Conservation (phyloP, 2,888 invertebrate species). For the Eristalis pertinax region DNA sequence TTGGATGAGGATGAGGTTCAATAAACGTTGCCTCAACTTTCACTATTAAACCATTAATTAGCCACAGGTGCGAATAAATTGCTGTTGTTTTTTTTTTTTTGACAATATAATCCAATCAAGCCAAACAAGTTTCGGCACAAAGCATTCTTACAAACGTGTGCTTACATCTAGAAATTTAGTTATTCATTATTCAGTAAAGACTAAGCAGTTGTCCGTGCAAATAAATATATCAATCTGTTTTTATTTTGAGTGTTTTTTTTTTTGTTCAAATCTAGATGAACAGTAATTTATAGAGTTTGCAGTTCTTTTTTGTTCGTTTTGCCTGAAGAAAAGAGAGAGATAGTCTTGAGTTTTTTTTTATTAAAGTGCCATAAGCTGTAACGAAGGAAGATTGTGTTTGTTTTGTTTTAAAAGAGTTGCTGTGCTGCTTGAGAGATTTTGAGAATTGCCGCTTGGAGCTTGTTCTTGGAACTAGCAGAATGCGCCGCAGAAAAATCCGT, state of each 20-base stretch:
- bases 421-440: not conserved
- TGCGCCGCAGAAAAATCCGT: constrained; percentile 77
- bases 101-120: not conserved
- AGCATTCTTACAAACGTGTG: not conserved
- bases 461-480: constrained; percentile 55
- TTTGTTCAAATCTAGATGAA: not conserved
- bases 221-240: not conserved
- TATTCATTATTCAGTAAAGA: not conserved
- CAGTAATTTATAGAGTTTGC: not conserved
- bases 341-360: not conserved
- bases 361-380: not conserved
- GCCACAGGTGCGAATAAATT: not conserved
- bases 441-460: constrained; percentile 9
- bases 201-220: not conserved
- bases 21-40: not conserved
- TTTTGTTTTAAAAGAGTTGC: not conserved
- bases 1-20: not conserved
- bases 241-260: not conserved
- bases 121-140: not conserved
- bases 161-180: not conserved
- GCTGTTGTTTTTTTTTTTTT: too few species aligned
- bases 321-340: not conserved
- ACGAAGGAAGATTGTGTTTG: not conserved
- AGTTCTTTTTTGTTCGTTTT: not conserved
- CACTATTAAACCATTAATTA: not conserved